phyloP scores from a whole-genome alignment of 30 jellyfish, hydroid and myxozoan species.

The Sanderia malayensis region DNA sequence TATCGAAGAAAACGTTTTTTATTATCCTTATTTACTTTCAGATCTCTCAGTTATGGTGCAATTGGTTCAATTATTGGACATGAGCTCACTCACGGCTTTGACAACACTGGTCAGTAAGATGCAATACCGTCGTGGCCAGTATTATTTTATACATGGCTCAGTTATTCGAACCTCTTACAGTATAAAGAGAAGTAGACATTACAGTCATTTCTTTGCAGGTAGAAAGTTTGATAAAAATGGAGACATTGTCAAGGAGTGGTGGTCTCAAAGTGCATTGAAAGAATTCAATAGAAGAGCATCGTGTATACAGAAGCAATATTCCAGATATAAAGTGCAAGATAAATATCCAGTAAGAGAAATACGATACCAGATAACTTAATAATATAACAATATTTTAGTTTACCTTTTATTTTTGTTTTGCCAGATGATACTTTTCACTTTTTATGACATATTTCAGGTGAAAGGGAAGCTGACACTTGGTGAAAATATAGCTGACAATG shows the following conservation, averaged over 20 bases:
- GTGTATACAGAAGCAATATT: conserved; percentile 80
- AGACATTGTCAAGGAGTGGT: conserved; percentile 92
- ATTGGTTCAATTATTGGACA: conserved; percentile 99
- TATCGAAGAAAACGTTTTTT: too few species aligned
- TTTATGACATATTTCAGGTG: conserved; percentile 62
- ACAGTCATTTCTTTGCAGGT: conserved; percentile 61
- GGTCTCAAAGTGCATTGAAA: conserved; percentile 74
- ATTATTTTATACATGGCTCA: too few species aligned
- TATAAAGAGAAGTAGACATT: too few species aligned
- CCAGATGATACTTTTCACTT: too few species aligned
- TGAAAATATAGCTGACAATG: conserved; percentile 97
- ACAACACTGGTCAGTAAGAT: conserved; percentile 87
- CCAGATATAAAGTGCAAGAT: conserved; percentile 84
- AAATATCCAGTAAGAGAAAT: conserved; percentile 86
- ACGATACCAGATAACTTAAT: too few species aligned
- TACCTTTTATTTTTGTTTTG: too few species aligned
- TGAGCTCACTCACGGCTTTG: conserved; percentile 98
- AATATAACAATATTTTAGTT: too few species aligned
- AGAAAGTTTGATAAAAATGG: conserved; percentile 98
- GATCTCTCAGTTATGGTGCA: conserved; percentile 99
- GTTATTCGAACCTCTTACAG: too few species aligned
- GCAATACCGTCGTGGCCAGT: too few species aligned
- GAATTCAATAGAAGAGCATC: conserved; percentile 71
- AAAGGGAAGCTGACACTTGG: conserved; percentile 94
- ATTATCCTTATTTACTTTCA: too few species aligned